Base-by-base conservation (phyloP, 2,113 vertebrate species). In the Seriola dumerili region DNA sequence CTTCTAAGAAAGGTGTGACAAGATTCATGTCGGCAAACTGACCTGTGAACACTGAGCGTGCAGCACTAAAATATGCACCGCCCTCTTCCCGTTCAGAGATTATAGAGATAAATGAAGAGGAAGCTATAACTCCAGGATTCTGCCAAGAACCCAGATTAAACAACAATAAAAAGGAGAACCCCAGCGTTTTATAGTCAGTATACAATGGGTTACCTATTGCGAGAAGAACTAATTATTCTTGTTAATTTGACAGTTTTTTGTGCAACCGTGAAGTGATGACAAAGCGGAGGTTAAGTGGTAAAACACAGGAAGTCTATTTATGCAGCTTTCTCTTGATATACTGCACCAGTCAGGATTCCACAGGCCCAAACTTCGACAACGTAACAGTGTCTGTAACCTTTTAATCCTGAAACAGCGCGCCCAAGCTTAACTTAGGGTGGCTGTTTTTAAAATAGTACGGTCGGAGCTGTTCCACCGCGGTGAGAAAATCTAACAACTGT, bases 371-470 rank as follows among this genome's bases (percentile, higher is more conserved):
- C 72, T 71, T 84, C 1, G 3, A 80, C 64, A 50, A 79, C 64
- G 50, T 63, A 80, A 69, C 70, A 1, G 72, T 10, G 1, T 42
- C 50, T 48, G 32, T 84, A 72, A 87, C 70, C 81, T 72, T 77
- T 83, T 93, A 91, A 91, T 93, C 90, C 84, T 21, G 13, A 63
- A 70, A 46, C 63, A 63, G 83, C 34, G 4, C 70, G n/a, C 19
- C 17, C 11, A 23, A 21, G 83, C 69, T 87, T 80, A 70, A 87
- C 75, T 87, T 89, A 89, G 86, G 44, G 14, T 2, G 55, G n/a
- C 23, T 62, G 81, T 64, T 85, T 88, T 83, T 76, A 82, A 91
- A 91, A 85, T 79, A 76, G 87, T 25, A 57, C 64, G 40, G 44
- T 29, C 67, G 32, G 70, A 70, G 42, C 73, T 40, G 46, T 55